phyloP scores from a whole-genome alignment of 2,888 invertebrate species.

The Ornithoptera priamus region DNA sequence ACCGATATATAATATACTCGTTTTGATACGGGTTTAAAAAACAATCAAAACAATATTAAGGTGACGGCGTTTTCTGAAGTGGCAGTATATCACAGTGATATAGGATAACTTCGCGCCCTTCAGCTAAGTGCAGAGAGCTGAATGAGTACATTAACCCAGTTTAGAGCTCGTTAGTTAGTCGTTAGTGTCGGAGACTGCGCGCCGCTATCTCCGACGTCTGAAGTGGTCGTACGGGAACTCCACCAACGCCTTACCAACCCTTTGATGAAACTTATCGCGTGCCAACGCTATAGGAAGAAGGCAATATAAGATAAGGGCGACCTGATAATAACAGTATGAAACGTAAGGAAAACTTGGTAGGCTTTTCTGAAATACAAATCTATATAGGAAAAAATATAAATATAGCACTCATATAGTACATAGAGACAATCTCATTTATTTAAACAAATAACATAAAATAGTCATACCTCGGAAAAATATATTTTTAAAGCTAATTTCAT shows the following conservation, averaged over 20 bases:
- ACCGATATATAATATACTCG: neutral
- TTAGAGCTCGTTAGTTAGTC: constrained; percentile 38
- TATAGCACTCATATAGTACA: no score
- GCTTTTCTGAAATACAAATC: no score
- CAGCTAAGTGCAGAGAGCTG: constrained; percentile 33
- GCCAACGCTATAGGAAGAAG: neutral
- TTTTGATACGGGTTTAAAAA: neutral
- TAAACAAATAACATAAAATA: no score
- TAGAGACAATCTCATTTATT: no score
- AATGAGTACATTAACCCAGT: constrained; percentile 46
- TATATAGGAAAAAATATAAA: no score
- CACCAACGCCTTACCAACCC: constrained; percentile 31
- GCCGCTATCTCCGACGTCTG: constrained; percentile 35
- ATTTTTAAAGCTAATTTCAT: no score
- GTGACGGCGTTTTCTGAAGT: neutral
- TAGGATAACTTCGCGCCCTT: constrained; percentile 11
- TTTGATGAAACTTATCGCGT: constrained; percentile 31
- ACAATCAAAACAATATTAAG: neutral
- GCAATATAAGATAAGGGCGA: neutral
- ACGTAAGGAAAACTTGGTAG: no score
- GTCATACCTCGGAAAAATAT: no score
- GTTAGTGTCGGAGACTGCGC: constrained; percentile 38
- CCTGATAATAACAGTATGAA: no score
- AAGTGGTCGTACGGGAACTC: constrained; percentile 34
- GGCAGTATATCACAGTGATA: neutral